Conservation (phyloP, 2,113 vertebrate species). For the Alethe diademata region DNA sequence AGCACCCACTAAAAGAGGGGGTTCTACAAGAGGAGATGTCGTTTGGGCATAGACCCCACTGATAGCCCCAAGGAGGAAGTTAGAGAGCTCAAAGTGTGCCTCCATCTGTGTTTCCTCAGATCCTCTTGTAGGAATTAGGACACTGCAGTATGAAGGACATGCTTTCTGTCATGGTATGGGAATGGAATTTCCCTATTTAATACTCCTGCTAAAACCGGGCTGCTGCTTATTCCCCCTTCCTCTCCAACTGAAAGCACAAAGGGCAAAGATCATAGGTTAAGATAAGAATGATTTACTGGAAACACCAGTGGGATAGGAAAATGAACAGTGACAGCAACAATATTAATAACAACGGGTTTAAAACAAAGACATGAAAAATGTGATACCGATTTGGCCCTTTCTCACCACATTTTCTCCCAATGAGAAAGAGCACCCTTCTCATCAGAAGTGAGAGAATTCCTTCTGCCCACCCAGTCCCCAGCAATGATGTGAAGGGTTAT, state of each 20-base stretch:
- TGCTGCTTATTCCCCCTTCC: background rate
- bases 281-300: background rate
- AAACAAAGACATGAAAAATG: background rate
- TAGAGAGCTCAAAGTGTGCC: background rate
- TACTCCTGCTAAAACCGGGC: background rate
- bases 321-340: background rate
- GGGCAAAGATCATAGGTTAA: background rate
- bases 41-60: background rate
- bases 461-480: background rate
- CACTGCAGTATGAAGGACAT: background rate
- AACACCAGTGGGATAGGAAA: background rate
- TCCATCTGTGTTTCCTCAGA: background rate
- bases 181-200: background rate
- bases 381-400: background rate
- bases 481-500: background rate
- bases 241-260: background rate
- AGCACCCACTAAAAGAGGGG: background rate
- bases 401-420: fast-evolving
- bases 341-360: background rate
- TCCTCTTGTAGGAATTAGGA: background rate
- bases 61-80: background rate
- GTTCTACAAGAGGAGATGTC: background rate
- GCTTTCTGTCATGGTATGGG: background rate
- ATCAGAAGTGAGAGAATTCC: background rate
- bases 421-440: background rate